Conservation (phyloP, 35 echinoderm and acorn worm species). For the Holothuria glaberrima region DNA sequence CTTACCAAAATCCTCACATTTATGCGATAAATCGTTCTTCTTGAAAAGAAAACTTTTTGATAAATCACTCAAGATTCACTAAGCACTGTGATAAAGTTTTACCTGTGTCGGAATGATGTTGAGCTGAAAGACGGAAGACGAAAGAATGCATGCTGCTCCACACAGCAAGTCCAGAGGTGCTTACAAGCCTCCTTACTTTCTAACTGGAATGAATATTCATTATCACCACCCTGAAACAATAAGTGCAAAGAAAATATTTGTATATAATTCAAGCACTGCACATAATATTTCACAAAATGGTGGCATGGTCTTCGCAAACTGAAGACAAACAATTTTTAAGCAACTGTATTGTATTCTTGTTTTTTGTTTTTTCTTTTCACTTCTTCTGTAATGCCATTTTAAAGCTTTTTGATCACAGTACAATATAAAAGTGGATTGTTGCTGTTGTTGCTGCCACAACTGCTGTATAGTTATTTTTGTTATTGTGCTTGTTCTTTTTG, state of each 20-base stretch:
- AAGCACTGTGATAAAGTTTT: background rate
- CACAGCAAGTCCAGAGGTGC: constrained; percentile 92
- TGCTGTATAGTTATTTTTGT: too few relatives aligned
- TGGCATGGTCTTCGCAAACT: too few relatives aligned
- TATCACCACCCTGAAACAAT: constrained; percentile 53
- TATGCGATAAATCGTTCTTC: background rate
- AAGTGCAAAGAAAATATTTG: background rate
- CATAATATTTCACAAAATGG: too few relatives aligned
- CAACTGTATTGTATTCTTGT: too few relatives aligned
- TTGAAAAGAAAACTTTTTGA: background rate
- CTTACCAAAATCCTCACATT: background rate
- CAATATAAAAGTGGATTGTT: too few relatives aligned
- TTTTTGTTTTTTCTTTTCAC: too few relatives aligned
- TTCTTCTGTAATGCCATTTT: too few relatives aligned
- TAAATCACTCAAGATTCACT: background rate
- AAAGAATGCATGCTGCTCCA: constrained; percentile 99
- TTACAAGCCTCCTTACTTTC: constrained; percentile 74
- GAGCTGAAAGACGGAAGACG: constrained; percentile 59
- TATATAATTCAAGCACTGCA: too few relatives aligned
- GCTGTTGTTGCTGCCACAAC: too few relatives aligned
- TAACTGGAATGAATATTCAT: constrained; percentile 83
- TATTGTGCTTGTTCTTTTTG: too few relatives aligned
- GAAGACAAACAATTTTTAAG: too few relatives aligned
- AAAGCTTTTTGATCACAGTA: too few relatives aligned
- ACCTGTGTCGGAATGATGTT: constrained; percentile 42